phyloP scores from a whole-genome alignment of 2,113 vertebrate species.

The Tursiops truncatus region DNA sequence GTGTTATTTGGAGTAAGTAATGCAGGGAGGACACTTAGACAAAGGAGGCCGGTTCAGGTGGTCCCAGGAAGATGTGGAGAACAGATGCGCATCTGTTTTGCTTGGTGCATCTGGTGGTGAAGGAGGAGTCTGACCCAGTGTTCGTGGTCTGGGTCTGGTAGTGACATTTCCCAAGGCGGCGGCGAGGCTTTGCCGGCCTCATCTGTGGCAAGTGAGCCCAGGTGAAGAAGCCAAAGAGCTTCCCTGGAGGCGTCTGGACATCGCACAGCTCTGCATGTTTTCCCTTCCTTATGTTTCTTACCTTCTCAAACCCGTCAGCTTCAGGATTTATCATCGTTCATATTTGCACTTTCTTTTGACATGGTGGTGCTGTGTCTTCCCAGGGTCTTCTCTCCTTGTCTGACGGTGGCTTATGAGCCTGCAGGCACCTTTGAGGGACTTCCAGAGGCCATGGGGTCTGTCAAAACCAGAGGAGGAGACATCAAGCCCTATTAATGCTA shows the following conservation, averaged over 20 bases:
- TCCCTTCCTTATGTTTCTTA: not conserved
- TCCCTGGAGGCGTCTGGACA: not conserved
- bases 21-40: not conserved
- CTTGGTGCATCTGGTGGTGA: not conserved
- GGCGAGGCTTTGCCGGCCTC: not conserved
- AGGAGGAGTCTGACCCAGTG: not conserved
- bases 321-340: fast-evolving
- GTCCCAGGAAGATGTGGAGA: not conserved
- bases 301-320: fast-evolving
- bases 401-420: not conserved
- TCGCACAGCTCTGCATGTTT: fast-evolving
- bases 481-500: fast-evolving
- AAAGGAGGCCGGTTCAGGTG: too few relatives aligned
- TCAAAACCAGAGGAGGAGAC: not conserved
- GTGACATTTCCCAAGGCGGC: fast-evolving
- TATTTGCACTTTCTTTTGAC: not conserved
- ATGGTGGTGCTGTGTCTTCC: not conserved
- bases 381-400: not conserved
- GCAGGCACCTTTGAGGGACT: not conserved
- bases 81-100: not conserved
- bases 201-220: too few relatives aligned
- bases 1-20: not conserved
- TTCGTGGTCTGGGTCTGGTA: too few relatives aligned
- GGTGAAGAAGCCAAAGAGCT: not conserved
- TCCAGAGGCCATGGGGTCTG: not conserved